Conservation (phyloP, 2,113 vertebrate genomes). For the Scatophagus argus region DNA sequence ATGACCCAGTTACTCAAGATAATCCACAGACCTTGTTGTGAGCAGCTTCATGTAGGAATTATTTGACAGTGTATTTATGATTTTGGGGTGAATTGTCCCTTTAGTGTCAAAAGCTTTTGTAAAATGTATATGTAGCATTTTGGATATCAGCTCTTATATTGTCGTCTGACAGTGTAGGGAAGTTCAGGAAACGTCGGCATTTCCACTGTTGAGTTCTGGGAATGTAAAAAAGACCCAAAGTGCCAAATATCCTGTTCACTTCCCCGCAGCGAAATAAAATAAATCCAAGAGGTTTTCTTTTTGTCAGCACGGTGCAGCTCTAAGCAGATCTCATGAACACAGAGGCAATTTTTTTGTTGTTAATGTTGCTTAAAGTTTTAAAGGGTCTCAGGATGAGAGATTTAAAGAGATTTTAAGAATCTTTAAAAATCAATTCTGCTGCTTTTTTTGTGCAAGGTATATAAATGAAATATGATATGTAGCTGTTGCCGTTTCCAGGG, state of each 20-base stretch:
- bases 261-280: not conserved
- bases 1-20: no score
- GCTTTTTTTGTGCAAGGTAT: not conserved
- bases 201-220: not conserved
- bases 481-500: not conserved
- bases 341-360: not conserved
- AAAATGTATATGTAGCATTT: not conserved
- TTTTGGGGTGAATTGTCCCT: no score
- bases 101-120: not conserved
- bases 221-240: constrained; percentile 4
- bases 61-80: no score
- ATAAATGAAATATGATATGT: not conserved
- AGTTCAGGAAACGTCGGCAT: not conserved
- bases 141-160: not conserved
- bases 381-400: constrained; percentile 4
- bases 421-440: no score
- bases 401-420: no score
- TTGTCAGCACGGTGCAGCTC: not conserved
- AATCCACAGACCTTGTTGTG: no score
- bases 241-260: not conserved
- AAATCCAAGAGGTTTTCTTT: not conserved
- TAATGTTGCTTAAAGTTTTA: not conserved
- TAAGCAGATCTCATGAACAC: not conserved
- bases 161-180: not conserved
- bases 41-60: no score